Conservation (phyloP, 2,797 vertebrate genomes). For the Schizopygopsis malacanthus region DNA sequence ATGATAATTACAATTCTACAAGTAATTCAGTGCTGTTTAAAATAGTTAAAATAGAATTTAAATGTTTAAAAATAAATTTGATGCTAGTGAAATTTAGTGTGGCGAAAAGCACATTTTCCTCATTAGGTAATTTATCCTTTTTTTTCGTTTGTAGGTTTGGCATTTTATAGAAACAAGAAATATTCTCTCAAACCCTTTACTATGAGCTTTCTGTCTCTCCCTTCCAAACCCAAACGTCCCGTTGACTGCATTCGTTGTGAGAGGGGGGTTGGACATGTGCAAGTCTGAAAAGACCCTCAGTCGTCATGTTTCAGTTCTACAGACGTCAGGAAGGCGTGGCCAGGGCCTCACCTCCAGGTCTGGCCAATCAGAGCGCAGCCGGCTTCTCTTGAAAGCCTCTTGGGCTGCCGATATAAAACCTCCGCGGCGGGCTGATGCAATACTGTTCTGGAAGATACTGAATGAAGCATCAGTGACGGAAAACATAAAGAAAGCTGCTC, state of each 20-base stretch:
- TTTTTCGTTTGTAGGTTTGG: neutral
- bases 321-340: slow-evolving; percentile 67
- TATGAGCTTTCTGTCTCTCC: neutral
- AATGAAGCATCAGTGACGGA: neutral
- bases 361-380: slow-evolving; percentile 76
- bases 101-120: neutral
- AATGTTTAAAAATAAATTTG: neutral
- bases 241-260: neutral
- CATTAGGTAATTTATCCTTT: neutral
- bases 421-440: slow-evolving; percentile 79
- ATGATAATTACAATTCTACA: too few relatives aligned
- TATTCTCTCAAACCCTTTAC: neutral
- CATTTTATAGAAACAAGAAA: neutral
- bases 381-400: slow-evolving; percentile 69
- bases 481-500: slow-evolving; percentile 37
- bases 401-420: slow-evolving; percentile 72
- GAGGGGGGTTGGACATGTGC: slow-evolving; percentile 35
- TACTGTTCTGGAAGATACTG: slow-evolving; percentile 54
- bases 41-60: neutral
- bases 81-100: neutral
- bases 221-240: neutral
- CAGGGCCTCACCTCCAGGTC: slow-evolving; percentile 76
- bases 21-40: neutral
- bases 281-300: slow-evolving; percentile 29
- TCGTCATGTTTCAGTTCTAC: slow-evolving; percentile 16